Evolutionary conservation across 2,888 invertebrate species (phyloP).

Genomic region (Ectobius pallidus): DNA sequence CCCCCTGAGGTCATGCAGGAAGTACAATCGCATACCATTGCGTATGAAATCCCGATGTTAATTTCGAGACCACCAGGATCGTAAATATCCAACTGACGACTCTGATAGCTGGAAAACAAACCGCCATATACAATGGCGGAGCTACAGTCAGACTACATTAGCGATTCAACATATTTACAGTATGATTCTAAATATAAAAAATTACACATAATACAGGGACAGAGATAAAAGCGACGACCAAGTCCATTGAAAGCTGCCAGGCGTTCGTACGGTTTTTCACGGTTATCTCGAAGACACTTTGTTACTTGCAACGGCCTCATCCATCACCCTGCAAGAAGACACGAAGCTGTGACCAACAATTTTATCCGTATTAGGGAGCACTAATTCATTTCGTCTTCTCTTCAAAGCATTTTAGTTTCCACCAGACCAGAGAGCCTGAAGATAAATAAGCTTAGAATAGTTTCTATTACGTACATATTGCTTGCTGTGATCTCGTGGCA

Average conservation of each 20-base stretch:
- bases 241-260: neutral
- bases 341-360: neutral
- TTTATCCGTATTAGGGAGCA: conserved; percentile 1
- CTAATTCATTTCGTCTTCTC: neutral
- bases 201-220: neutral
- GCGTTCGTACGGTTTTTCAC: neutral
- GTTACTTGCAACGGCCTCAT: neutral
- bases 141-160: neutral
- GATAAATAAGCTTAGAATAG: too few relatives aligned
- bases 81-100: neutral
- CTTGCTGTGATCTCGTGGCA: too few relatives aligned
- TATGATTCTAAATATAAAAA: neutral
- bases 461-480: too few relatives aligned
- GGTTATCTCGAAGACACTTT: conserved; percentile 10
- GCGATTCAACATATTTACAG: neutral
- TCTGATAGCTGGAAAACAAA: neutral
- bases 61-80: neutral
- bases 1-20: too few relatives aligned
- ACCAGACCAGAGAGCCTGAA: too few relatives aligned
- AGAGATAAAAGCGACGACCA: neutral
- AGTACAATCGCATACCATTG: too few relatives aligned
- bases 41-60: too few relatives aligned
- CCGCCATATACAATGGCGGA: neutral
- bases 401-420: too few relatives aligned
- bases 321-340: neutral